phyloP scores from a whole-genome alignment of 2,797 vertebrate species.

The Spheniscus humboldti region DNA sequence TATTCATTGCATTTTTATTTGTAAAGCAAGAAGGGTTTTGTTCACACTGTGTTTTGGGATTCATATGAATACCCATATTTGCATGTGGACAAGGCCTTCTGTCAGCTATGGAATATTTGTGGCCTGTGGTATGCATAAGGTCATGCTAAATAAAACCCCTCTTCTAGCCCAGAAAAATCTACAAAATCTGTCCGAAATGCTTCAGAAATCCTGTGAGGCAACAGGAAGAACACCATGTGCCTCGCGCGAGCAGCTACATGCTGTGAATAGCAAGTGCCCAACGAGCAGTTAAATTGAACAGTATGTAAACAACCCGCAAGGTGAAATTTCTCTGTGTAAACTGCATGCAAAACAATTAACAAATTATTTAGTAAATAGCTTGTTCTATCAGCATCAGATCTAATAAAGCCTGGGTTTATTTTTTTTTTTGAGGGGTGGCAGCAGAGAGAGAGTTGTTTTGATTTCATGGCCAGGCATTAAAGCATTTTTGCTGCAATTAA shows the following conservation, averaged over 20 bases:
- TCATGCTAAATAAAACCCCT: neutral
- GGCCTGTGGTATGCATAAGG: neutral
- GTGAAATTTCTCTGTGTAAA: conserved; percentile 9
- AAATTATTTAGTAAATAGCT: neutral
- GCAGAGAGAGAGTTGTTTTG: neutral
- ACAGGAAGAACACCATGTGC: neutral
- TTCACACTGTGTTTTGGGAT: neutral
- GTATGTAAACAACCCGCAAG: neutral
- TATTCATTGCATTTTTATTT: neutral
- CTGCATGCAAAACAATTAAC: neutral
- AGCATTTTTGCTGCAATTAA: neutral
- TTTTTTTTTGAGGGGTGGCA: neutral
- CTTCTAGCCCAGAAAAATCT: neutral
- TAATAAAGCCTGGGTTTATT: neutral
- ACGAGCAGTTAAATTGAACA: conserved; percentile 1
- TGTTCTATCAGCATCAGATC: neutral
- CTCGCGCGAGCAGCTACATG: neutral
- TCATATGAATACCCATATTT: neutral
- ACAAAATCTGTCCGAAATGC: neutral
- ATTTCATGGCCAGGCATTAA: neutral
- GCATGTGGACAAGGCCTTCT: neutral
- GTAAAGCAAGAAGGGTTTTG: neutral
- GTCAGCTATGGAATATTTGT: neutral
- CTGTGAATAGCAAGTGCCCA: conserved; percentile 13
- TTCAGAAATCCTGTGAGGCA: neutral